Conservation (phyloP, 2,888 invertebrate genomes). For the Eupeodes latifasciatus region DNA sequence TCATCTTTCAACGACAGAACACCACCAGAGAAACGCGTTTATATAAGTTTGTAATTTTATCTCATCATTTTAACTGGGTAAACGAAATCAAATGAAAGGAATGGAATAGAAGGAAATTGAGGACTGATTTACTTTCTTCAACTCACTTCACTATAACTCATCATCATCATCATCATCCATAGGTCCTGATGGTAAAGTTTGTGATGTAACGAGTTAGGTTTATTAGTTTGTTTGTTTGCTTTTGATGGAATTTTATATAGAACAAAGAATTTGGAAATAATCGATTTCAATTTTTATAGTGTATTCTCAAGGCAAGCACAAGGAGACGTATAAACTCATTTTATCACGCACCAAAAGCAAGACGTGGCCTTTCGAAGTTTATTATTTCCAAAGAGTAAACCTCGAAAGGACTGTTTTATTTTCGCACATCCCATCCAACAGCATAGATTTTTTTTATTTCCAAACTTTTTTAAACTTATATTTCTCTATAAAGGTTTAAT, state of each 20-base stretch:
- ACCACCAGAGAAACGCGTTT: background rate
- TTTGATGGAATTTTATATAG: background rate
- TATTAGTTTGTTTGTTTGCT: conserved; percentile 4
- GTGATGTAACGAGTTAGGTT: background rate
- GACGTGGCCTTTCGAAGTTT: background rate
- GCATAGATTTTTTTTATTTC: background rate
- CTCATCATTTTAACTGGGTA: conserved; percentile 37
- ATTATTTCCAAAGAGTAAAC: background rate
- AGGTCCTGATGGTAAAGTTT: background rate
- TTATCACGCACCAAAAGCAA: background rate
- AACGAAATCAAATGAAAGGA: background rate
- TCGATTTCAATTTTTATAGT: background rate
- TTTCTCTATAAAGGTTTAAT: too few species aligned
- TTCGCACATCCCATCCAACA: background rate
- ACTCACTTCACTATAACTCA: background rate
- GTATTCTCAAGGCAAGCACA: background rate
- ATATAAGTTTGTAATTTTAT: conserved; percentile 32
- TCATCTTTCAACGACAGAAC: conserved; percentile 60
- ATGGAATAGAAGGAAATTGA: conserved; percentile 11
- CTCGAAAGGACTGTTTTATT: background rate
- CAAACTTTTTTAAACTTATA: too few species aligned
- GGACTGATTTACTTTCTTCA: conserved; percentile 16
- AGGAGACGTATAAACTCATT: background rate
- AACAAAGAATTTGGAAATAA: background rate
- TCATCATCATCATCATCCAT: background rate